Conservation (phyloP, 2,797 vertebrate species). For the Micromesistius poutassou region DNA sequence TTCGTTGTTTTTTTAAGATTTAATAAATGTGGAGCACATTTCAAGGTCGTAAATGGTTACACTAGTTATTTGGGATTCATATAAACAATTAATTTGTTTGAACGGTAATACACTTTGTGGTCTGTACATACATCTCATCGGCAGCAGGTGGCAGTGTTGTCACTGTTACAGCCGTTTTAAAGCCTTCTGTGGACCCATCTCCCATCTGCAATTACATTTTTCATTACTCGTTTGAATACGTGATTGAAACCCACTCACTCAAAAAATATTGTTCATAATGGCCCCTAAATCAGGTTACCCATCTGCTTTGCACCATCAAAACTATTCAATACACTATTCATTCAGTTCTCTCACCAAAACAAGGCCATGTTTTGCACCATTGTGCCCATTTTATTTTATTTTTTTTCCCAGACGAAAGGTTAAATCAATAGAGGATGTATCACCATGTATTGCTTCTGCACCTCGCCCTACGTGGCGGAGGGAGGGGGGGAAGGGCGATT, state of each 20-base stretch:
- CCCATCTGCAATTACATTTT: slow-evolving; percentile 47
- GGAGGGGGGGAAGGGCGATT: slow-evolving; percentile 5
- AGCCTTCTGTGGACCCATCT: not conserved
- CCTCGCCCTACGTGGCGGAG: slow-evolving; percentile 6
- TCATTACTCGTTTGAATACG: slow-evolving; percentile 63
- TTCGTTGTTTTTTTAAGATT: slow-evolving; percentile 53
- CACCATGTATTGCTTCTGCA: not conserved
- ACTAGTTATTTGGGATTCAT: no score
- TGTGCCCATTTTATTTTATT: slow-evolving; percentile 2
- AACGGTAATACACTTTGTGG: not conserved
- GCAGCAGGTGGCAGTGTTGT: slow-evolving; percentile 67
- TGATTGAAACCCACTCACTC: slow-evolving; percentile 54
- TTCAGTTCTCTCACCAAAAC: not conserved
- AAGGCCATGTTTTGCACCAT: slow-evolving; percentile 19
- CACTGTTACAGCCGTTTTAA: slow-evolving; percentile 16
- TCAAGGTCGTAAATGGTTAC: slow-evolving; percentile 43
- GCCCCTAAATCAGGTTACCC: slow-evolving; percentile 39
- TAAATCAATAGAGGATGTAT: slow-evolving; percentile 10
- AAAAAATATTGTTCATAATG: slow-evolving; percentile 30
- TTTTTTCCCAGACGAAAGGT: slow-evolving; percentile 2
- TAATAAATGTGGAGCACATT: slow-evolving; percentile 73
- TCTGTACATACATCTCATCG: slow-evolving; percentile 17
- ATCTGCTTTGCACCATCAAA: not conserved
- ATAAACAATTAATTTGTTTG: not conserved
- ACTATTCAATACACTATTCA: not conserved